Percentiles rank a stretch among this genome's conserved stretches.
These are phyloP conservation scores for Ephialtes manifestator DNA, from an alignment of 2,888 invertebrate genomes.

Conservation along the genomic window DNA sequence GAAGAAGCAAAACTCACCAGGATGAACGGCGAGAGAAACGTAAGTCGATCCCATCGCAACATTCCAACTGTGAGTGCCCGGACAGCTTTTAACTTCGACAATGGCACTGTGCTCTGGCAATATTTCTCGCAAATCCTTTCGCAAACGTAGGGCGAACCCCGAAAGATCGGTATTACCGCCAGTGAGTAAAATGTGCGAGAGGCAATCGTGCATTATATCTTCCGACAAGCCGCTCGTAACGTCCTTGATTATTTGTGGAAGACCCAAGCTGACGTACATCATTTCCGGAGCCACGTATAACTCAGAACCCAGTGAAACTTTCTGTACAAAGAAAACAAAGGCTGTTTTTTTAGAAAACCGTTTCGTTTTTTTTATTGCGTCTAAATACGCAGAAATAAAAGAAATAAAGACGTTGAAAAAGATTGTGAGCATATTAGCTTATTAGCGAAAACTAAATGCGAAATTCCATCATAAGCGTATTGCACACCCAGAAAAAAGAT, in stretches of 20 bases:
- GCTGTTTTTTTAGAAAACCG: conserved; percentile 17
- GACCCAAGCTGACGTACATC: conserved; percentile 84
- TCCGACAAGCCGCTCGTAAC: conserved; percentile 82
- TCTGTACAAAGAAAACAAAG: conserved; percentile 73
- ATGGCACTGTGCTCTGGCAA: conserved; percentile 83
- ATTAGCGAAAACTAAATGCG: too few species aligned
- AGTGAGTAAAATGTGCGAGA: conserved; percentile 85
- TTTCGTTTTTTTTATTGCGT: background rate
- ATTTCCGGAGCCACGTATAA: conserved; percentile 85
- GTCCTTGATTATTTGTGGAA: conserved; percentile 84
- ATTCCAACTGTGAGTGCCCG: conserved; percentile 85
- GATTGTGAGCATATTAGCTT: too few species aligned
- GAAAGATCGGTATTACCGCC: conserved; percentile 85
- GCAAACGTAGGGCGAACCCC: conserved; percentile 84
- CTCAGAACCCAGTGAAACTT: conserved; percentile 84
- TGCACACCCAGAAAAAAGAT: too few species aligned
- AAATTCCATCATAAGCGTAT: too few species aligned
- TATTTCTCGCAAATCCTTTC: conserved; percentile 83
- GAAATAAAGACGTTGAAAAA: too few species aligned
- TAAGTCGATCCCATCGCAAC: conserved; percentile 85
- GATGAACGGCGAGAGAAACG: conserved; percentile 84
- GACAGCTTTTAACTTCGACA: conserved; percentile 83
- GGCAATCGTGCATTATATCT: conserved; percentile 82
- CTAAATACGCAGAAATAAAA: too few species aligned
- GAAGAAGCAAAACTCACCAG: conserved; percentile 76